phyloP scores from a whole-genome alignment of 2,888 invertebrate genomes.

The Sicus ferrugineus region DNA sequence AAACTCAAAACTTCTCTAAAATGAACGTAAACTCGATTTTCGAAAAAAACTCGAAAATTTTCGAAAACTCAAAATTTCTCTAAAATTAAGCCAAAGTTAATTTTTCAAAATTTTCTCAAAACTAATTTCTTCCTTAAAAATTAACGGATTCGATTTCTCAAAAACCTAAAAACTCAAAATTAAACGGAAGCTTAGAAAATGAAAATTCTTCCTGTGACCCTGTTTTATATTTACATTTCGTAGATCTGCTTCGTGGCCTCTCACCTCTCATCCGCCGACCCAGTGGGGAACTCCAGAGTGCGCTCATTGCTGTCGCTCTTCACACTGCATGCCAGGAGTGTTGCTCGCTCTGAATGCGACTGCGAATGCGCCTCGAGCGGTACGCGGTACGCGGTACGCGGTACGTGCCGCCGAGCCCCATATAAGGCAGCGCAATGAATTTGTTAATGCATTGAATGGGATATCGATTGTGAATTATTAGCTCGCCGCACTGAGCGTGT shows the following conservation, averaged over 20 bases:
- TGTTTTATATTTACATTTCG: neutral
- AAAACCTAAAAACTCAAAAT: neutral
- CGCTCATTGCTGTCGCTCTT: too few species aligned
- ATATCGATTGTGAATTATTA: constrained; percentile 33
- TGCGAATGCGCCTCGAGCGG: constrained; percentile 20
- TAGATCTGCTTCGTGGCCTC: neutral
- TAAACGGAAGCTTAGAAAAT: neutral
- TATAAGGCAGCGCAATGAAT: constrained; percentile 14
- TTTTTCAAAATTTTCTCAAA: too few species aligned
- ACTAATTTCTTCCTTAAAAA: neutral
- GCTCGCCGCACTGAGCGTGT: constrained; percentile 14
- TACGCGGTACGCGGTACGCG: constrained; percentile 14
- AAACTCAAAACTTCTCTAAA: too few species aligned
- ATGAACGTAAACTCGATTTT: too few species aligned
- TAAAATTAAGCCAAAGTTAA: too few species aligned
- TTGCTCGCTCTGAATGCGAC: neutral
- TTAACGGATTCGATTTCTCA: too few species aligned
- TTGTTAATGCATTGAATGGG: constrained; percentile 22
- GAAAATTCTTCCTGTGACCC: neutral
- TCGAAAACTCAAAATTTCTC: too few species aligned
- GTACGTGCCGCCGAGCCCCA: too few species aligned
- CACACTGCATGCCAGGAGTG: neutral
- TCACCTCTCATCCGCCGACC: too few species aligned
- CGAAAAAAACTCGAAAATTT: too few species aligned
- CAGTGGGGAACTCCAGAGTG: too few species aligned